These are phyloP conservation scores for Gallinago jamesoni DNA, from an alignment of 2,113 vertebrate species.

Conservation along the genomic window DNA sequence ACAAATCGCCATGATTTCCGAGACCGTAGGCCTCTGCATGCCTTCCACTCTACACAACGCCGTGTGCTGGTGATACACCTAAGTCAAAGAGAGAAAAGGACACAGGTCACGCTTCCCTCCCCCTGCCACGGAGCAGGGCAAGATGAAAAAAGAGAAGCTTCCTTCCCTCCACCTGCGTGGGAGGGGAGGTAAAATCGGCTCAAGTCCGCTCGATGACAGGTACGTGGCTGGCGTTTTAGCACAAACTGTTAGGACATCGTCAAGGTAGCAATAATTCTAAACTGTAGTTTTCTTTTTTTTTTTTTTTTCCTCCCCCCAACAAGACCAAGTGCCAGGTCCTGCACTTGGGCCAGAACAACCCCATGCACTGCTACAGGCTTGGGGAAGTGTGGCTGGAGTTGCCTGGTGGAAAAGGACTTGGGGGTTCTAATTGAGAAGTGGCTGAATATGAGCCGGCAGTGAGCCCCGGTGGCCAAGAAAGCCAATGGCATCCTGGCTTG, in stretches of 20 bases:
- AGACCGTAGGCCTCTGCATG: constrained; percentile 79
- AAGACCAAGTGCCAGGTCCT: no score
- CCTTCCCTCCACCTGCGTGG: neutral
- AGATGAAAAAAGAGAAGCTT: neutral
- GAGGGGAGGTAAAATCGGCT: neutral
- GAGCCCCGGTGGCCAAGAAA: no score
- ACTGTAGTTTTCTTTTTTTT: neutral
- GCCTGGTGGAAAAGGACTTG: no score
- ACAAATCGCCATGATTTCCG: constrained; percentile 84
- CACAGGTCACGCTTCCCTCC: neutral
- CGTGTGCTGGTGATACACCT: constrained; percentile 90
- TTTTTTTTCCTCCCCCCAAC: no score
- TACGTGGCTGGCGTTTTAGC: neutral
- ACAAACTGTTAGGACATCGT: neutral
- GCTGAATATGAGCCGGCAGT: no score
- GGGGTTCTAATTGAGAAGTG: no score
- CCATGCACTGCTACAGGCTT: no score
- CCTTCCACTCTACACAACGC: constrained; percentile 91
- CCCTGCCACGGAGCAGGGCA: neutral
- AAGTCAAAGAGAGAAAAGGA: neutral
- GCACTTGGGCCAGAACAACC: no score
- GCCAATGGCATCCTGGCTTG: no score
- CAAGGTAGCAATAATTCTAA: neutral
- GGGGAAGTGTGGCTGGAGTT: no score
- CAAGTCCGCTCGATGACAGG: no score